Evolutionary conservation across 2,888 invertebrate species (phyloP).

Genomic region (Clivina fossor): DNA sequence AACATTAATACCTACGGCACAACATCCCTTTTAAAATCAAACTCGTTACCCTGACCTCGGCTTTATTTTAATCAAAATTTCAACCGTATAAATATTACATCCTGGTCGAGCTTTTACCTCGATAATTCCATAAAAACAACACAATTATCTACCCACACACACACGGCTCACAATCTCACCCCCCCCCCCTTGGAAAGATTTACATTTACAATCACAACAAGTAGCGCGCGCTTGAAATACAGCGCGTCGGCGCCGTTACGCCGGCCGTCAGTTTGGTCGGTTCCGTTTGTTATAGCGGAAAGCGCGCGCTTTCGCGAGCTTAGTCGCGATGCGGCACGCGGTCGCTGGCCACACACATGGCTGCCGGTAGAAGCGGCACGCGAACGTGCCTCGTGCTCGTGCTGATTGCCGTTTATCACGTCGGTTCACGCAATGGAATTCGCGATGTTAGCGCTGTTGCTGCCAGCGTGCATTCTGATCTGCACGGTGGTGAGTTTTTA

Average conservation of each 20-base stretch:
- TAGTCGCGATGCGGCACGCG: constrained; percentile 33
- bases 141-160: neutral
- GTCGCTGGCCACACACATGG: constrained; percentile 21
- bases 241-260: constrained; percentile 16
- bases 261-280: neutral
- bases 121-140: neutral
- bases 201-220: too few species aligned
- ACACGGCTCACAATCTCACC: too few species aligned
- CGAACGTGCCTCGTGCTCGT: constrained; percentile 17
- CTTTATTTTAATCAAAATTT: too few species aligned
- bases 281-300: constrained; percentile 9
- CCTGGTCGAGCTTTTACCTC: too few species aligned
- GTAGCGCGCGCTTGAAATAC: neutral
- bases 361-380: constrained; percentile 11
- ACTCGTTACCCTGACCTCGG: too few species aligned
- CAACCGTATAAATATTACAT: too few species aligned
- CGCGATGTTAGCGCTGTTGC: constrained; percentile 2
- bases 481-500: constrained; percentile 28
- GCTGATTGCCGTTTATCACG: constrained; percentile 5
- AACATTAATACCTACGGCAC: too few species aligned
- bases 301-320: constrained; percentile 7
- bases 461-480: constrained; percentile 10
- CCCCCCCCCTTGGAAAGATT: too few species aligned
- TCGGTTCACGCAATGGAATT: neutral
- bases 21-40: too few species aligned